Evolutionary conservation across 2,113 vertebrate genomes (phyloP).

Genomic region (Formicarius rufipectus): DNA sequence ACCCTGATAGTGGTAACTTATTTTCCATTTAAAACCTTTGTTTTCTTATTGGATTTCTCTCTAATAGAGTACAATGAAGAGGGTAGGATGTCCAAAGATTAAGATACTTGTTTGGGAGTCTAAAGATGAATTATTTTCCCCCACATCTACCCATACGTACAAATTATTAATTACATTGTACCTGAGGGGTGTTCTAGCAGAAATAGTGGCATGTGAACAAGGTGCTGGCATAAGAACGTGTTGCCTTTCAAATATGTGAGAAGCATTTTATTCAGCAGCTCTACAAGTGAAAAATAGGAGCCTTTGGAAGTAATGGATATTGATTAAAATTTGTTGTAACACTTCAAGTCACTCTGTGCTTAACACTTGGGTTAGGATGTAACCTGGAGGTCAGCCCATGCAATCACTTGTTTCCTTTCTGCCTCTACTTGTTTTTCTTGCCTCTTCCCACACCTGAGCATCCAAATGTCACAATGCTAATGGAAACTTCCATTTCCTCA

Average conservation of each 20-base stretch:
- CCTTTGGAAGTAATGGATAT: background rate
- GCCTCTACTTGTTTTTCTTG: background rate
- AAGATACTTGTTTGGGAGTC: background rate
- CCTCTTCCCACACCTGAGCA: background rate
- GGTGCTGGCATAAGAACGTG: background rate
- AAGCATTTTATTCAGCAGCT: background rate
- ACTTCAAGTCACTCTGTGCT: background rate
- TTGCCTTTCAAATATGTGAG: background rate
- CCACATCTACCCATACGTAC: fast-evolving
- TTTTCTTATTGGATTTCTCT: background rate
- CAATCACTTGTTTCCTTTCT: background rate
- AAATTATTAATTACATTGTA: background rate
- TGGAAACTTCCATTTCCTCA: background rate
- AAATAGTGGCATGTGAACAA: background rate
- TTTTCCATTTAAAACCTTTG: background rate
- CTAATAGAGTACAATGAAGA: background rate
- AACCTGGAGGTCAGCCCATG: background rate
- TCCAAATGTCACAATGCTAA: background rate
- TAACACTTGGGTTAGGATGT: background rate
- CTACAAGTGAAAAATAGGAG: background rate
- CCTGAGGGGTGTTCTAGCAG: background rate
- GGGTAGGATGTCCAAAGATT: background rate
- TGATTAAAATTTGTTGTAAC: background rate
- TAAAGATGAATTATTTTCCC: background rate
- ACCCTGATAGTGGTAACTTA: background rate